phyloP scores from a whole-genome alignment of 2,113 vertebrate species.

The Pangasianodon gigas region DNA sequence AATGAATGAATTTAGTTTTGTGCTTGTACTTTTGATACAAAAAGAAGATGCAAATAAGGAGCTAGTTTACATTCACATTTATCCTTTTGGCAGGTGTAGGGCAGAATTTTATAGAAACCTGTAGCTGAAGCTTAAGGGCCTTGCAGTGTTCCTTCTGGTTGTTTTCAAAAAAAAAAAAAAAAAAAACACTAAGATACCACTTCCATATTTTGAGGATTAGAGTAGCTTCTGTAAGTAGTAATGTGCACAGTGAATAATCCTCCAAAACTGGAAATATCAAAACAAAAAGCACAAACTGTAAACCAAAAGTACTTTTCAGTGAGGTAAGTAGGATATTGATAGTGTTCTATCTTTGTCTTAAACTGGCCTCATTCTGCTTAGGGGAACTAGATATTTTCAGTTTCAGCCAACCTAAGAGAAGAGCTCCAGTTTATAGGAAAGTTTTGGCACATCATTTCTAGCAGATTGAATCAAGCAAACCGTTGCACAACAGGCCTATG shows the following conservation, averaged over 20 bases:
- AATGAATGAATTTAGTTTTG: neutral
- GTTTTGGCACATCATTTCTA: conserved; percentile 2
- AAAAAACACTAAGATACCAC: neutral
- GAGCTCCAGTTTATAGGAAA: neutral
- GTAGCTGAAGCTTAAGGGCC: neutral
- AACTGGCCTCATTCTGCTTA: neutral
- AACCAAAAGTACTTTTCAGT: neutral
- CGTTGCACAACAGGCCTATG: neutral
- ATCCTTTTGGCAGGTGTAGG: neutral
- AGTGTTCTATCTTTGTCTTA: neutral
- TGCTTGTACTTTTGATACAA: neutral
- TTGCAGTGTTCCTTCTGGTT: neutral
- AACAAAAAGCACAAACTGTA: neutral
- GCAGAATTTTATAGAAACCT: neutral
- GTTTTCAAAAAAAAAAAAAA: neutral
- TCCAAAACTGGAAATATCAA: neutral
- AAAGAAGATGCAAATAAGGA: neutral
- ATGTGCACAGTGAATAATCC: neutral
- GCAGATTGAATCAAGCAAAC: neutral
- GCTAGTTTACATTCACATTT: neutral
- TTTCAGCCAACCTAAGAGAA: neutral
- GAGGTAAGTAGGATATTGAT: neutral
- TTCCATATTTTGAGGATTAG: neutral
- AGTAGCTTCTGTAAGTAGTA: neutral
- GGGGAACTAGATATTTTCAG: conserved; percentile 6